These are phyloP conservation scores for Henricia sp. DNA, from an alignment of 53 echinoderm and acorn worm genomes.

Conservation along the genomic window DNA sequence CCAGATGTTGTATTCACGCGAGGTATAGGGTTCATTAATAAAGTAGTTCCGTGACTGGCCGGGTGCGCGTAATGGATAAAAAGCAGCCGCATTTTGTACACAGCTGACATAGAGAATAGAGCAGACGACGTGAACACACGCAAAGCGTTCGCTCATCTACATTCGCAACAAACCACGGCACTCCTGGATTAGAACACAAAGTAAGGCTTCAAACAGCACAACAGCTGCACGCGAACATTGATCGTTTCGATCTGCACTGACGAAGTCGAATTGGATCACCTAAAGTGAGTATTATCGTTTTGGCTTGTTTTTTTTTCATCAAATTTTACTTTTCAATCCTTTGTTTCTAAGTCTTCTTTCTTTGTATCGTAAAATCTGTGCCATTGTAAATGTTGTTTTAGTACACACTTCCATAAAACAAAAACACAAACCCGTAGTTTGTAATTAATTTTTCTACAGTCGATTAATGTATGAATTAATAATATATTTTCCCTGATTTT, in stretches of 20 bases:
- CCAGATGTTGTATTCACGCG: slow-evolving; percentile 46
- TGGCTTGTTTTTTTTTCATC: background rate
- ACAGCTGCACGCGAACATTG: background rate
- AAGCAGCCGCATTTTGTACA: background rate
- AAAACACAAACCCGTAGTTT: too few relatives aligned
- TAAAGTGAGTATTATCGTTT: slow-evolving; percentile 23
- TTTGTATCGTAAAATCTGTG: background rate
- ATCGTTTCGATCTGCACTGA: background rate
- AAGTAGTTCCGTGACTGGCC: slow-evolving; percentile 51
- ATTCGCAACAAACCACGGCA: background rate
- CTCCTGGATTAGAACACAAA: slow-evolving; percentile 8
- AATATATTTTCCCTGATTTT: too few relatives aligned
- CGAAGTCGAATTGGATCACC: background rate
- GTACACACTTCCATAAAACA: background rate
- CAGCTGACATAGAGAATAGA: slow-evolving; percentile 30
- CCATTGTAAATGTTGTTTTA: background rate
- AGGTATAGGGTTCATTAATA: slow-evolving; percentile 35
- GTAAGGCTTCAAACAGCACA: background rate
- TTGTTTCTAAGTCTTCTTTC: background rate
- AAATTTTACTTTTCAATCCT: background rate
- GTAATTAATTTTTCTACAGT: too few relatives aligned
- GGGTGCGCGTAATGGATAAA: slow-evolving; percentile 18
- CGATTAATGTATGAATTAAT: too few relatives aligned
- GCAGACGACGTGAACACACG: slow-evolving; percentile 1
- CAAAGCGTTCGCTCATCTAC: slow-evolving; percentile 4